A percentile compares a stretch with the other conserved stretches of the same genome.
These are phyloP conservation scores for Mya arenaria DNA, from an alignment of 1,140 invertebrate species.

Conservation along the genomic window DNA sequence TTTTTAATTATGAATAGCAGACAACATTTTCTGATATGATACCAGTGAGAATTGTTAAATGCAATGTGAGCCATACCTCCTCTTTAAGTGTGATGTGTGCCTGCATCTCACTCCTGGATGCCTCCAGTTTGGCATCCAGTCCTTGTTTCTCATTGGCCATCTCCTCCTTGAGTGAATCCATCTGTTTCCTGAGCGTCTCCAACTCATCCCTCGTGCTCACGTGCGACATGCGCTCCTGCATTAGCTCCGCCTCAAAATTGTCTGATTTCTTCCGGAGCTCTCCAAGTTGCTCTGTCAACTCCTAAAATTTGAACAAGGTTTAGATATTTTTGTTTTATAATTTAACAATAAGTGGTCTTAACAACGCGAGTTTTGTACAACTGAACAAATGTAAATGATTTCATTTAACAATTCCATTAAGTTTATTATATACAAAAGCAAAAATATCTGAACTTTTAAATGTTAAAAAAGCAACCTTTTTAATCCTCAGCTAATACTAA, in stretches of 20 bases:
- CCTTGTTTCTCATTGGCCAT: conserved; percentile 60
- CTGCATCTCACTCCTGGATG: conserved; percentile 57
- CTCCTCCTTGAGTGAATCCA: conserved; percentile 63
- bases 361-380: too few species aligned
- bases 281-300: conserved; percentile 62
- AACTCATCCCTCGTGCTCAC: conserved; percentile 71
- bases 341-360: too few species aligned
- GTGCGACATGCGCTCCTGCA: conserved; percentile 71
- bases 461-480: too few species aligned
- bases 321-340: too few species aligned
- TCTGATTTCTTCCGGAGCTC: conserved; percentile 65
- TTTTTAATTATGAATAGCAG: too few species aligned
- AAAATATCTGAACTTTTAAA: too few species aligned
- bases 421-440: too few species aligned
- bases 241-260: conserved; percentile 63
- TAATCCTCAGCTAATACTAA: too few species aligned
- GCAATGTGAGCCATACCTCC: conserved; percentile 66
- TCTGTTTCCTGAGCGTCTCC: conserved; percentile 70
- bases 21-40: too few species aligned
- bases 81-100: conserved; percentile 66
- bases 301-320: conserved; percentile 46
- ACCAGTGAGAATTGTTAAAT: too few species aligned
- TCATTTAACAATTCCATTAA: too few species aligned
- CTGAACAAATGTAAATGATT: too few species aligned
- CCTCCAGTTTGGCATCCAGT: conserved; percentile 58